Base-by-base conservation (phyloP, 1,140 invertebrate species). In the Drosophila orena region DNA sequence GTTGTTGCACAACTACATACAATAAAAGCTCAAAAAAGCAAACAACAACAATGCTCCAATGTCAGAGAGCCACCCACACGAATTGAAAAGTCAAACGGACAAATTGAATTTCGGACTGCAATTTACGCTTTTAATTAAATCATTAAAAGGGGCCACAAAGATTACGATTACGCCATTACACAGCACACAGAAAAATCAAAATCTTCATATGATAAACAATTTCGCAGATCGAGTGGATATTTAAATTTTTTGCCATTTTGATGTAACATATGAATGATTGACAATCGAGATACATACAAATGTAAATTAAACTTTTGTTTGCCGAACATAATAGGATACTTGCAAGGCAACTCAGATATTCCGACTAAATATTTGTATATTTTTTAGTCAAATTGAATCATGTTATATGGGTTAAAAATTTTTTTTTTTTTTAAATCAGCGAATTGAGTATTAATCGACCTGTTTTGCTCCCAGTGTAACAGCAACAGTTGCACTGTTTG, bases 81-180 rank as follows among this genome's bases (percentile, higher is more conserved):
- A 37, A 52, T n/a, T 30, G 14, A 47, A 43, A 55, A 66, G 61
- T 65, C 64, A 69, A 85, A 56, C 60, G 68, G 56, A 60, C 80
- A 88, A 86, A 86, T 88, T 88, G 79, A 88, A 89, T 88, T 88
- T 88, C 71, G 79, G 52, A 37, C 57, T 88, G 71, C 84, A 88
- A 88, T 79, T 88, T 83, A 73, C 71, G 79, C 79, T 77, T 77
- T 88, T 83, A 88, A 88, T 88, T 88, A 79, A 88, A 88, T 83
- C 79, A 88, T 88, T 89, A 77, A 83, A 65, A 65, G 76, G 64
- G 83, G 83, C 75, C 84, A 83, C 75, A 88, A 86, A 88, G 84
- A 88, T 88, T 88, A 88, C 84, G 84, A 89, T 89, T 88, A 88
- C 83, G 83, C 84, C 83, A 88, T 79, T 76, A 85, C 40, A 76